Conservation (phyloP, 2,888 invertebrate species). For the Drosophila neonasuta region DNA sequence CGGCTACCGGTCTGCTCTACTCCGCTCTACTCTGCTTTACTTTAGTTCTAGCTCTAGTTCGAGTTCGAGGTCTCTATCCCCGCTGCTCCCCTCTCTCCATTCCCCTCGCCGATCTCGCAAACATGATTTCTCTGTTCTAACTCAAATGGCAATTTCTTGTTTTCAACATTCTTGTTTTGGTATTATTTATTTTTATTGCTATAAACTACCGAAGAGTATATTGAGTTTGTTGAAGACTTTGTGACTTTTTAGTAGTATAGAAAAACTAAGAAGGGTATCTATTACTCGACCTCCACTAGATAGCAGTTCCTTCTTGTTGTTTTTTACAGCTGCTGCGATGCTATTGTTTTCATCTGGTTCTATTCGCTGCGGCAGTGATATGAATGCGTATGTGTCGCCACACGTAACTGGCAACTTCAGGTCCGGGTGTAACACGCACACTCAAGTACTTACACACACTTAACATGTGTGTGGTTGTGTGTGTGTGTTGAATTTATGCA, state of each 20-base stretch:
- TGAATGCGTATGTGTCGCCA: conserved; percentile 18
- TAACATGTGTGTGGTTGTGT: not conserved
- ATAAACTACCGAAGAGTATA: conserved; percentile 30
- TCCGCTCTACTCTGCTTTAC: conserved; percentile 1
- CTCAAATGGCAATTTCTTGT: conserved; percentile 71
- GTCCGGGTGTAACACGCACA: conserved; percentile 31
- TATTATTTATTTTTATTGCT: conserved; percentile 29
- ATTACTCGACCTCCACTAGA: not conserved
- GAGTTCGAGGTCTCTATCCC: conserved; percentile 18
- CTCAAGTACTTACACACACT: conserved; percentile 5
- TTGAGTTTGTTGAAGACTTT: not conserved
- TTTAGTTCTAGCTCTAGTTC: conserved; percentile 25
- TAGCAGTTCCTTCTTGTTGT: not conserved
- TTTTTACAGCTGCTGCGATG: conserved; percentile 18
- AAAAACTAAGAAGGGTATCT: not conserved
- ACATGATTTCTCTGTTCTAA: conserved; percentile 50
- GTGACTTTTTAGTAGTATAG: not conserved
- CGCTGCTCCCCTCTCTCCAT: conserved; percentile 2
- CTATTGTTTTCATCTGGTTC: conserved; percentile 38
- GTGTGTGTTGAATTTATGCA: conserved; percentile 25
- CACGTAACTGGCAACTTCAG: conserved; percentile 21
- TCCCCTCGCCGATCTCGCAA: conserved; percentile 18
- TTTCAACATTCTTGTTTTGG: conserved; percentile 57
- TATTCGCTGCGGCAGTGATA: conserved; percentile 22
- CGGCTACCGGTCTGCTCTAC: conserved; percentile 27